Evolutionary conservation across 1,140 invertebrate species (phyloP).

Genomic region (Prorops nasuta): DNA sequence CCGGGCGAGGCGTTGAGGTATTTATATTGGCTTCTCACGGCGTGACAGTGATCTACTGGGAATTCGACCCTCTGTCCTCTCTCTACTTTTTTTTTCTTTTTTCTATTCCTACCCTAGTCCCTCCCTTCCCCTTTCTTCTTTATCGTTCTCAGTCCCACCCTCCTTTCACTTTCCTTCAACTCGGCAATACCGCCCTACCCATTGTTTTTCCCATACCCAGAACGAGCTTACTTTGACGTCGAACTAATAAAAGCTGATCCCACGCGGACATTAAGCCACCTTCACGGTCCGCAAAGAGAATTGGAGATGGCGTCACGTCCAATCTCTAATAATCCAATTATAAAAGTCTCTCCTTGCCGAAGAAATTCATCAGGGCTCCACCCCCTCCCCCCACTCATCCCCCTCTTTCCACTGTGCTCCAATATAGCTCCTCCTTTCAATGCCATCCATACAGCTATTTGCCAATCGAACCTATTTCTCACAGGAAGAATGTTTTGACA

Average conservation of each 20-base stretch:
- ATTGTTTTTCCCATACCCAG: conserved; percentile 13
- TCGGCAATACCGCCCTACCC: neutral
- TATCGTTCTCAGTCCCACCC: conserved; percentile 19
- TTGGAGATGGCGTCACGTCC: too few relatives aligned
- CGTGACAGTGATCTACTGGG: conserved; percentile 56
- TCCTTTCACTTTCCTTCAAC: conserved; percentile 13
- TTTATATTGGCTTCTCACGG: conserved; percentile 55
- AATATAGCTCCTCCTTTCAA: too few relatives aligned
- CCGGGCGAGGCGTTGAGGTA: conserved; percentile 50
- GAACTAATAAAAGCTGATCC: conserved; percentile 44
- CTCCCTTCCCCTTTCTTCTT: conserved; percentile 19
- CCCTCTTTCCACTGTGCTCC: too few relatives aligned
- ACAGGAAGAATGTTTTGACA: too few relatives aligned
- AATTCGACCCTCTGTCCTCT: conserved; percentile 48
- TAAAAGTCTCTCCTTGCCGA: too few relatives aligned
- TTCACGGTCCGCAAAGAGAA: too few relatives aligned
- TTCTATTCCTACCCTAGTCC: conserved; percentile 10
- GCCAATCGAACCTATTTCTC: too few relatives aligned
- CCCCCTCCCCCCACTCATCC: too few relatives aligned
- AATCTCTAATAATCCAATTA: too few relatives aligned
- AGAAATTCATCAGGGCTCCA: too few relatives aligned
- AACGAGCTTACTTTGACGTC: too few relatives aligned
- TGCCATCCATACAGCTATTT: too few relatives aligned
- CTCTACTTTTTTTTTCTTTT: conserved; percentile 20
- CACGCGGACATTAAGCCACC: neutral